Percentiles rank a stretch among this genome's conserved stretches.
phyloP scores from a whole-genome alignment of 2,797 vertebrate species.

The Oreochromis mossambicus region DNA sequence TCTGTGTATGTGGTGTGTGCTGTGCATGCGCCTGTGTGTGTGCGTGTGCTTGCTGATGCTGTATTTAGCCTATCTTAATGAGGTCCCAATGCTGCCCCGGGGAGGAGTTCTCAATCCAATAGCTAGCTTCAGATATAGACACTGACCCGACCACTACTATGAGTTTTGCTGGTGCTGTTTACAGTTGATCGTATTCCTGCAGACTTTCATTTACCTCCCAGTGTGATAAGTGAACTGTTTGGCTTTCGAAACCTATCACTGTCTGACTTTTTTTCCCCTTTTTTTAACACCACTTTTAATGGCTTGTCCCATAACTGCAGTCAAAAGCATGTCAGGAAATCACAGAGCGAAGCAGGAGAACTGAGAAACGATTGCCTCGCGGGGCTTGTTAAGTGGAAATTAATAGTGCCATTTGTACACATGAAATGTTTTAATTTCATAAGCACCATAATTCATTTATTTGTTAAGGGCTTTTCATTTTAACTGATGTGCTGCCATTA shows the following conservation, averaged over 20 bases:
- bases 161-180: constrained; percentile 27
- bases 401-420: constrained; percentile 48
- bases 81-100: constrained; percentile 48
- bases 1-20: constrained; percentile 5
- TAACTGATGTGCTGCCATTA: background rate
- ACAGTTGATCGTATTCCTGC: background rate
- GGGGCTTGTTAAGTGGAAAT: constrained; percentile 69
- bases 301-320: constrained; percentile 48
- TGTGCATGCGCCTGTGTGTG: constrained; percentile 32
- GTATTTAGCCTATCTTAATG: constrained; percentile 73
- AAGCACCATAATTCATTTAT: constrained; percentile 30
- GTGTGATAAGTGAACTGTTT: constrained; percentile 12
- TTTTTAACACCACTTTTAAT: constrained; percentile 29
- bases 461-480: constrained; percentile 22
- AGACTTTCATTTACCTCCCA: background rate
- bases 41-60: constrained; percentile 52
- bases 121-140: constrained; percentile 50
- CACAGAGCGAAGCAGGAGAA: constrained; percentile 46
- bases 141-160: background rate
- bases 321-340: constrained; percentile 56
- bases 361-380: constrained; percentile 40
- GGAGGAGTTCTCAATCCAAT: constrained; percentile 48
- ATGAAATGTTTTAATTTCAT: constrained; percentile 41
- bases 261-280: background rate
- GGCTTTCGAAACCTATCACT: constrained; percentile 4